Base-by-base conservation (phyloP, 1,140 invertebrate species). In the Solenopsis invicta region DNA sequence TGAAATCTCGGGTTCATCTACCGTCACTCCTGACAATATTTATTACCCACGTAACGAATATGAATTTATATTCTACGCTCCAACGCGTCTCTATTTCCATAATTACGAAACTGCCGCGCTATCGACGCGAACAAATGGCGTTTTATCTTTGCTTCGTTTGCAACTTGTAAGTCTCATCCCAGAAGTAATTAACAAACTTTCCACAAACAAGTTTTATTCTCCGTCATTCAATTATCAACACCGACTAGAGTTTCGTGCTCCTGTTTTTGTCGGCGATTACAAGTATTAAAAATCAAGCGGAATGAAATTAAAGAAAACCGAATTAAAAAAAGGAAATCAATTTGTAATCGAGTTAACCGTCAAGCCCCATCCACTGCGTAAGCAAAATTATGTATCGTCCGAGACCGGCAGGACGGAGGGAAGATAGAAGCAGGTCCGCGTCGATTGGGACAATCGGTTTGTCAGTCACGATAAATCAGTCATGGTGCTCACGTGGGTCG, bases 41-140 rank as follows among this genome's bases (percentile, higher is more conserved):
- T 45, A 8, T 13, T 24, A 41, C 67, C 8, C 48, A 16, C 52
- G 24, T 48, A 82, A 82, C 37, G 16, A 12, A n/a, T n/a, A 2
- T 45, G n/a, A 82, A 72, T 72, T 82, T 48, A 74, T 59, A 82
- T 74, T 82, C 41, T 10, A 29, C 66, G 12, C 37, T 29, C 18
- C 50, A 52, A 54, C 1, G 24, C 21, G 21, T 52, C 37, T 41
- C 18, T 59, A 82, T 74, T 74, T 48, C 50, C 78, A 59, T 34
- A 56, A 16, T 59, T 82, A 45, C 21, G 18, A 45, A 82, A 72
- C 12, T 50, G 56, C 2, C 12, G 24, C 61, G 48, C 6, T 10
- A 52, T 41, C 13, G 45, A 37, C 24, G 61, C 29, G 29, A 12
- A 67, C 6, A 24, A 29, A 29, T 41, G 41, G 24, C 6, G 16